Conservation (phyloP, 2,797 vertebrate species). For the Mormyrops boulengeri region DNA sequence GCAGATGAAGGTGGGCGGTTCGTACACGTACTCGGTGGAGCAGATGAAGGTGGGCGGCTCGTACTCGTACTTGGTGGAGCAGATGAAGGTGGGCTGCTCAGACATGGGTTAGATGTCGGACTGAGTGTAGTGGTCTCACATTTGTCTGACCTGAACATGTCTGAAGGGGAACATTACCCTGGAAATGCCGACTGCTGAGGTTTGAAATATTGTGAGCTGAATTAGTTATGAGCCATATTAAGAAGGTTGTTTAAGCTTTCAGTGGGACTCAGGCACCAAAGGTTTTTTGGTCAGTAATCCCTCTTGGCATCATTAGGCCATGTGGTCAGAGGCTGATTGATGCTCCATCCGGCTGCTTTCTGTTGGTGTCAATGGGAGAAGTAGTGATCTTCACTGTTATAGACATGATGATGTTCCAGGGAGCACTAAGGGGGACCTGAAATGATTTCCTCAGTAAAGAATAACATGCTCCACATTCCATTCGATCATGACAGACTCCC, state of each 20-base stretch:
- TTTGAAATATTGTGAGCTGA: conserved; percentile 9
- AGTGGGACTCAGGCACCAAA: not conserved
- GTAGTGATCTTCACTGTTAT: not conserved
- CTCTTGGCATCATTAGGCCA: not conserved
- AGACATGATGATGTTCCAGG: not conserved
- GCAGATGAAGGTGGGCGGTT: not conserved
- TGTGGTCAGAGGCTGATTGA: not conserved
- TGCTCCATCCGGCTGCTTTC: not conserved
- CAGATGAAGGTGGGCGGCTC: not conserved
- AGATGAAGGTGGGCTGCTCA: not conserved
- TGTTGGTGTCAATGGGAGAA: not conserved
- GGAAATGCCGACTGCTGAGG: not conserved
- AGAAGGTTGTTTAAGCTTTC: not conserved
- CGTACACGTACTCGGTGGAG: not conserved
- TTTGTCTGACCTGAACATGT: not conserved
- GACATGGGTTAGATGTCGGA: not conserved
- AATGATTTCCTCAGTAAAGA: not conserved
- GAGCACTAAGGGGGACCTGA: not conserved
- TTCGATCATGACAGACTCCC: not conserved
- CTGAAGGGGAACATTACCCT: not conserved
- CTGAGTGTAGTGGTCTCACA: not conserved
- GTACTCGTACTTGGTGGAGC: too few species aligned
- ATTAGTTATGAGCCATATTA: not conserved
- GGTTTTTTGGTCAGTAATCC: not conserved
- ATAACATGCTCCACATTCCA: not conserved